Percentiles rank a stretch among this genome's conserved stretches.
These are phyloP conservation scores for Merops nubicus DNA, from an alignment of 2,113 vertebrate species.

Conservation along the genomic window DNA sequence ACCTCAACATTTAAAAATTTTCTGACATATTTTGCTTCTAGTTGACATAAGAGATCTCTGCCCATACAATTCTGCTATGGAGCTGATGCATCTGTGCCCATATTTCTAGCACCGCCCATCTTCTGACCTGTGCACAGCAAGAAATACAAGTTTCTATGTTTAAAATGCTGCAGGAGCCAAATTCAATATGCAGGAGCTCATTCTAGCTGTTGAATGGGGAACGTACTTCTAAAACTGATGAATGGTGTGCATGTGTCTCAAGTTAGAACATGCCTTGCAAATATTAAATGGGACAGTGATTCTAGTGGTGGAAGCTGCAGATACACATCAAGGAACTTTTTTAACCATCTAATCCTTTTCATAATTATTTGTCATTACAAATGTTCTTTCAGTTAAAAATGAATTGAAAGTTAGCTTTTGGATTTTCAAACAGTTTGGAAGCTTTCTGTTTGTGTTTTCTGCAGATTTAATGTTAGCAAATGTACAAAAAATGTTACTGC, in stretches of 20 bases:
- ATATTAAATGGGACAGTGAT: background rate
- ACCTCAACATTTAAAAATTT: background rate
- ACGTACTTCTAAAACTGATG: background rate
- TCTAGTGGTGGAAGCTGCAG: background rate
- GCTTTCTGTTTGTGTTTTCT: background rate
- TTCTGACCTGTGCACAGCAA: background rate
- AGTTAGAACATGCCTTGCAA: background rate
- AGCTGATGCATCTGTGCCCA: background rate
- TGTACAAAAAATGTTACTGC: background rate
- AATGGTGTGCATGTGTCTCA: background rate
- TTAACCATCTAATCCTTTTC: background rate
- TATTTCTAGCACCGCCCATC: background rate
- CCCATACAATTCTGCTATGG: background rate
- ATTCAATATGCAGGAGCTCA: background rate
- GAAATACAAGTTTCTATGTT: background rate
- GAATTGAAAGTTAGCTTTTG: background rate
- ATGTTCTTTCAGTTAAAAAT: background rate
- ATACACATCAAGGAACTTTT: background rate
- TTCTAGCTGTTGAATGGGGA: background rate
- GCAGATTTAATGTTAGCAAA: background rate
- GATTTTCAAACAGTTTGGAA: background rate
- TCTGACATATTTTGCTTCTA: background rate
- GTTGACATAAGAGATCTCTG: background rate
- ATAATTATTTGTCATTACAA: background rate
- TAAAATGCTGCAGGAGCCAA: background rate